Evolutionary conservation across 1,140 invertebrate genomes (phyloP).

Genomic region (Drosophila saltans): DNA sequence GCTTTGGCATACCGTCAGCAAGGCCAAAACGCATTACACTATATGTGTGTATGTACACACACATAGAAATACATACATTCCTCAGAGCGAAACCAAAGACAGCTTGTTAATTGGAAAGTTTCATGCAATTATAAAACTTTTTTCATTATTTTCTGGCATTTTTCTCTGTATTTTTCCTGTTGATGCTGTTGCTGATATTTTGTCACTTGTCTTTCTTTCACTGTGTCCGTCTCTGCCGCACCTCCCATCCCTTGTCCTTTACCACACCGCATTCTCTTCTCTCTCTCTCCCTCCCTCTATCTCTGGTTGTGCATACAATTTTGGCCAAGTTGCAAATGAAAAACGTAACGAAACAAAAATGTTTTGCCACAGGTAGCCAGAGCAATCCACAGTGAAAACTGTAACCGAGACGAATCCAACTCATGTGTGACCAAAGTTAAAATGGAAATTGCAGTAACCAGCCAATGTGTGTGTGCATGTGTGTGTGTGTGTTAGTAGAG

Average conservation of each 20-base stretch:
- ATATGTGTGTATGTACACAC: slow-evolving; percentile 28
- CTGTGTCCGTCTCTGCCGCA: not conserved
- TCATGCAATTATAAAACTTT: slow-evolving; percentile 80
- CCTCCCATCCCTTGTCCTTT: not conserved
- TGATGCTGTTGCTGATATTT: slow-evolving; percentile 57
- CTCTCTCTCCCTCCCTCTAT: too few species aligned
- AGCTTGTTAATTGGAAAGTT: slow-evolving; percentile 81
- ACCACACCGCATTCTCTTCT: not conserved
- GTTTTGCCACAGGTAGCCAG: slow-evolving; percentile 48
- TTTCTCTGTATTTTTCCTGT: slow-evolving; percentile 34
- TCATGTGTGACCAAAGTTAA: slow-evolving; percentile 78
- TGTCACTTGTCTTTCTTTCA: slow-evolving; percentile 44
- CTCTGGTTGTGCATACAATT: slow-evolving; percentile 51
- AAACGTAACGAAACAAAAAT: slow-evolving; percentile 38
- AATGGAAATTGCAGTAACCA: slow-evolving; percentile 58
- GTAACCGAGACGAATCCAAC: slow-evolving; percentile 73
- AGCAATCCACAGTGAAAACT: slow-evolving; percentile 50
- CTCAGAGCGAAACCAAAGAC: slow-evolving; percentile 61
- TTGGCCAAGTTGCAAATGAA: slow-evolving; percentile 60
- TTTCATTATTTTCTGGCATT: slow-evolving; percentile 75
- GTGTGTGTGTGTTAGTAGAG: not conserved
- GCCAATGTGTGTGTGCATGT: not conserved
- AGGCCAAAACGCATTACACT: slow-evolving; percentile 16
- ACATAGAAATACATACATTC: slow-evolving; percentile 27
- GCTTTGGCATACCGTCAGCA: slow-evolving; percentile 23